Conservation (phyloP, 2,113 vertebrate genomes). For the Verasper variegatus region DNA sequence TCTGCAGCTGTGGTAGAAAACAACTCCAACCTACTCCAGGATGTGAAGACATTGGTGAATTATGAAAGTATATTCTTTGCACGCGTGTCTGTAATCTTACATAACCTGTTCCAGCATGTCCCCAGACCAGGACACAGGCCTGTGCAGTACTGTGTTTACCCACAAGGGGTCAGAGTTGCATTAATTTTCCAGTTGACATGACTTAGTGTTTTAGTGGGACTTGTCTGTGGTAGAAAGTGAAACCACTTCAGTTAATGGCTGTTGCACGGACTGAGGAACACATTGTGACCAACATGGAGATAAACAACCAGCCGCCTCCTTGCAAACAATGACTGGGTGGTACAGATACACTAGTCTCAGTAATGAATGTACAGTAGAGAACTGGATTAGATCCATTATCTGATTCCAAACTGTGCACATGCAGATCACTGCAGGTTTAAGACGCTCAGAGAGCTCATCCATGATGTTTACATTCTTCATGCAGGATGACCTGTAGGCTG, state of each 20-base stretch:
- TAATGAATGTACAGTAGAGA: background rate
- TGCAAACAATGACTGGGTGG: background rate
- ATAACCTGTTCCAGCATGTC: background rate
- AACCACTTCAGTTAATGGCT: background rate
- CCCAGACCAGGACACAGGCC: background rate
- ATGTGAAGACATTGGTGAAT: background rate
- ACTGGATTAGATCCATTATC: background rate
- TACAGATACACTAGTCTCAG: background rate
- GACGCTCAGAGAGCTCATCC: background rate
- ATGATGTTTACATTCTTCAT: background rate
- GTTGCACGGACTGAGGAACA: background rate
- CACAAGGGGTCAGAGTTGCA: constrained; percentile 50
- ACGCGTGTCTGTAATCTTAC: background rate
- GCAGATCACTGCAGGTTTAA: background rate
- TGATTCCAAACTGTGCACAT: background rate
- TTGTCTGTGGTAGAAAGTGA: background rate
- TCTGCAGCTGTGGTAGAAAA: background rate
- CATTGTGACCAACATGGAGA: background rate
- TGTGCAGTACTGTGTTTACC: constrained; percentile 15
- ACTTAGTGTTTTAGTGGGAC: background rate
- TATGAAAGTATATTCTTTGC: background rate
- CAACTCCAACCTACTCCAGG: background rate
- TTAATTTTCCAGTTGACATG: background rate
- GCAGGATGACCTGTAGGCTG: background rate
- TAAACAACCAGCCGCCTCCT: rapidly evolving